Conservation (phyloP, 2,797 vertebrate genomes). For the Poeciliopsis presidionis region DNA sequence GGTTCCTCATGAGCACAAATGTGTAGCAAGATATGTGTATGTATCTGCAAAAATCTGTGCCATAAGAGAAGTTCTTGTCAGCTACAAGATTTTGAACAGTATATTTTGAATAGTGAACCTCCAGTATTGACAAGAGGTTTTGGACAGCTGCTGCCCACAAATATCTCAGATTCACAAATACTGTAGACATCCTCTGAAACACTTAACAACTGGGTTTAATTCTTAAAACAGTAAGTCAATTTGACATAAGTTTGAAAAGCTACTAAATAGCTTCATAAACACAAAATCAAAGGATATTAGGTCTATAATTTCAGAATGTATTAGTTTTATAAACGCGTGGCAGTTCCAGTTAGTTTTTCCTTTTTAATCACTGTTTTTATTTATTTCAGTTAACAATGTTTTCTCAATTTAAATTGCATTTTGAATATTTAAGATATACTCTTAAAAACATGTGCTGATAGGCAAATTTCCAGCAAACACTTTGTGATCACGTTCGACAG, state of each 20-base stretch:
- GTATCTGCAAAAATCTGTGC: not conserved
- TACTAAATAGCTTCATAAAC: no score
- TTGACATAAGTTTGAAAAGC: no score
- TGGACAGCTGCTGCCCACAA: not conserved
- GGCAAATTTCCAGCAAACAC: not conserved
- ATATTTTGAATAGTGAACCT: not conserved
- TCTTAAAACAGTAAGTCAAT: no score
- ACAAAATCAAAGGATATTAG: no score
- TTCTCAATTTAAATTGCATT: no score
- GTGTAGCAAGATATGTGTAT: not conserved
- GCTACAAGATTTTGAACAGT: not conserved
- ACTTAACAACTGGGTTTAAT: not conserved
- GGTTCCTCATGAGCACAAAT: not conserved
- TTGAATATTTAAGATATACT: not conserved
- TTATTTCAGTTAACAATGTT: no score
- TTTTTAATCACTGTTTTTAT: no score
- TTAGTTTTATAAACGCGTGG: no score
- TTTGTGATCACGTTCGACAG: not conserved
- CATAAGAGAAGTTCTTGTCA: not conserved
- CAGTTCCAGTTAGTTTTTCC: no score
- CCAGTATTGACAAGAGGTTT: no score
- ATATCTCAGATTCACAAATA: not conserved
- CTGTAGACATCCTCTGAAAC: not conserved
- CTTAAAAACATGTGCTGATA: not conserved
- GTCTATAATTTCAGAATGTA: no score